These are phyloP conservation scores for Chloroclysta siterata DNA, from an alignment of 2,888 invertebrate species.

Conservation along the genomic window DNA sequence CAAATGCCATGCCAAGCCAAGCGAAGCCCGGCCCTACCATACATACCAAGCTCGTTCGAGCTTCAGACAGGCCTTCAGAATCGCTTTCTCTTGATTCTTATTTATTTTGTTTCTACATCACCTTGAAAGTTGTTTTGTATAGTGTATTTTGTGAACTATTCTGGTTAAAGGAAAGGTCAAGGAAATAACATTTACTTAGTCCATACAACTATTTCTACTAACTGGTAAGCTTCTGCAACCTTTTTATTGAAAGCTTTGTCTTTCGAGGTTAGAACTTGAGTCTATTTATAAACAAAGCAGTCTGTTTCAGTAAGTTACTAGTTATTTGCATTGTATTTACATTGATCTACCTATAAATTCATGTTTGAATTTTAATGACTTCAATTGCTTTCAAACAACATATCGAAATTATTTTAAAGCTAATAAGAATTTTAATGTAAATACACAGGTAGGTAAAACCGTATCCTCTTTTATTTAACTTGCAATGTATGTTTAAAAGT, in stretches of 20 bases:
- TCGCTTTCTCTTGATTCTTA: not conserved
- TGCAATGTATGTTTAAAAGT: too few relatives aligned
- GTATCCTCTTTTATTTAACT: too few relatives aligned
- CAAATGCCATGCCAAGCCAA: not conserved
- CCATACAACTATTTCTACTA: not conserved
- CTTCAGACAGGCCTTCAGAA: not conserved
- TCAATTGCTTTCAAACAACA: too few relatives aligned
- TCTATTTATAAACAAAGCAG: conserved; percentile 34
- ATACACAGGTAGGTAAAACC: too few relatives aligned
- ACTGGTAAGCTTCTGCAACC: conserved; percentile 9
- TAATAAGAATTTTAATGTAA: too few relatives aligned
- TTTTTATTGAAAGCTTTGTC: conserved; percentile 36
- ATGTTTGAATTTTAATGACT: too few relatives aligned
- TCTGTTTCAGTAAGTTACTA: not conserved
- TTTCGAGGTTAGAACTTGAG: conserved; percentile 44
- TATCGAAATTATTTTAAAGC: too few relatives aligned
- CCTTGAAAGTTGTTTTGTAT: conserved; percentile 4
- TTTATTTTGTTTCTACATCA: not conserved
- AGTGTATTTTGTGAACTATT: not conserved
- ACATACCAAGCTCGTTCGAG: not conserved
- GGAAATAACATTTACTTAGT: not conserved
- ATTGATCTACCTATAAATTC: too few relatives aligned
- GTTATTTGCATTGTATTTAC: not conserved
- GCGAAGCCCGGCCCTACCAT: not conserved
- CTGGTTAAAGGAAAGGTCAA: not conserved